Percentiles rank a stretch among this genome's conserved stretches.
Evolutionary conservation across 2,888 invertebrate species (phyloP).

Genomic region (Odontocerum albicorne): DNA sequence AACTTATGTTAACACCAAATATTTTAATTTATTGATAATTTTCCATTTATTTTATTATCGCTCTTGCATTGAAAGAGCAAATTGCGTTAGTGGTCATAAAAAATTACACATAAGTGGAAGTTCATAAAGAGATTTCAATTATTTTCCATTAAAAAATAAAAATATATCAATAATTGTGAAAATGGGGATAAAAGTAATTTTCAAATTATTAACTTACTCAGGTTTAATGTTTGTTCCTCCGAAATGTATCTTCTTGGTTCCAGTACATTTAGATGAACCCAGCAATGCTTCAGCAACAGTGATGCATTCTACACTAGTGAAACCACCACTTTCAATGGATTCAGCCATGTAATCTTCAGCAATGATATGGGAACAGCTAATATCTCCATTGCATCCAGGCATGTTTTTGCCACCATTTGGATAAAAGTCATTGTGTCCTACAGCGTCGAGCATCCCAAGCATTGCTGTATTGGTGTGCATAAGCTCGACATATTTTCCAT

Average conservation of each 20-base stretch:
- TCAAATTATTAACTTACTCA: constrained; percentile 3
- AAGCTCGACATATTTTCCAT: constrained; percentile 13
- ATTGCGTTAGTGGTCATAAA: too few species aligned
- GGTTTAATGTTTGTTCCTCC: constrained; percentile 5
- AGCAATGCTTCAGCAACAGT: background rate
- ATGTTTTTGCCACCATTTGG: constrained; percentile 22
- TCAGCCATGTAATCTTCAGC: constrained; percentile 6
- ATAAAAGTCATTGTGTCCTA: constrained; percentile 29
- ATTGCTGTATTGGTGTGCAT: constrained; percentile 5
- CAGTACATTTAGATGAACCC: background rate
- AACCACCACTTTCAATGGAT: constrained; percentile 3
- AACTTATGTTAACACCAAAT: too few species aligned
- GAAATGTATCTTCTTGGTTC: background rate
- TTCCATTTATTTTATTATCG: too few species aligned
- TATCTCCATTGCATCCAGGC: constrained; percentile 18
- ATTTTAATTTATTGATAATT: too few species aligned
- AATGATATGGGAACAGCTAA: constrained; percentile 7
- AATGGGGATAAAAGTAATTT: background rate
- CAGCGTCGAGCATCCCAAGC: background rate
- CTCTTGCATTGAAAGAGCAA: too few species aligned
- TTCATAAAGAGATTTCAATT: too few species aligned
- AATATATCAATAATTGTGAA: too few species aligned
- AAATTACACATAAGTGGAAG: too few species aligned
- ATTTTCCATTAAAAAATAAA: too few species aligned
- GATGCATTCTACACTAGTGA: background rate